Evolutionary conservation across 2,888 invertebrate genomes (phyloP), one percentile per base, ranked within the genome.

Genomic region (Lochmaea crataegi): DNA sequence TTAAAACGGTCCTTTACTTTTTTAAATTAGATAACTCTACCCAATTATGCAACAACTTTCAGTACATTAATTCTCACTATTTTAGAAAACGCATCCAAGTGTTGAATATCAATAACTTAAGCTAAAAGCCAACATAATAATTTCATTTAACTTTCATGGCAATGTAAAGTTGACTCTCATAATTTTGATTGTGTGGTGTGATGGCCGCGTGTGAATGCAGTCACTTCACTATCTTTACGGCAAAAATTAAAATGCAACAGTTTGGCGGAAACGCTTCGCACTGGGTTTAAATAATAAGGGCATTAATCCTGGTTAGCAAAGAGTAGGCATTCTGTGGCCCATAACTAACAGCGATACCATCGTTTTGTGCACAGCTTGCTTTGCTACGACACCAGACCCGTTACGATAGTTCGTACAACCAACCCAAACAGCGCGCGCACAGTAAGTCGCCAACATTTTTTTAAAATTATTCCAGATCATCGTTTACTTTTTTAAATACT

Each of bases 311-410:
- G 82, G 82, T 83, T 83, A 83, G 82, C 83, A 81, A 82, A 80
- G 83, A 82, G 83, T 81, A 82, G 83, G 83, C 82, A 82, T 82
- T 84, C 83, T 83, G 81, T 84, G 83, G 84, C 82, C 84, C 84
- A 85, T 85, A 85, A 85, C 85, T 85, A 85, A 85, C 84, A 75
- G 74, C 77, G 85, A 85, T 85, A 85, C 80, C 81, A 85, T 85
- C 85, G 77, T 75, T 78, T 78, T 80, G 77, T 78, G 79, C 78
- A 77, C 78, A 76, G 79, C 80, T 77, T 78, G 80, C 79, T 78
- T 77, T 77, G 81, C 74, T 74, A 79, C 80, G 74, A 78, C 77
- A 80, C 75, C 78, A 79, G 75, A 75, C 82, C 82, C 82, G 82
- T 82, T 82, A 82, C 78, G 75, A 76, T 71, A 75, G 74, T 75